These are phyloP conservation scores for Paedocypris sp. DNA, from an alignment of 2,113 vertebrate genomes.

Conservation along the genomic window DNA sequence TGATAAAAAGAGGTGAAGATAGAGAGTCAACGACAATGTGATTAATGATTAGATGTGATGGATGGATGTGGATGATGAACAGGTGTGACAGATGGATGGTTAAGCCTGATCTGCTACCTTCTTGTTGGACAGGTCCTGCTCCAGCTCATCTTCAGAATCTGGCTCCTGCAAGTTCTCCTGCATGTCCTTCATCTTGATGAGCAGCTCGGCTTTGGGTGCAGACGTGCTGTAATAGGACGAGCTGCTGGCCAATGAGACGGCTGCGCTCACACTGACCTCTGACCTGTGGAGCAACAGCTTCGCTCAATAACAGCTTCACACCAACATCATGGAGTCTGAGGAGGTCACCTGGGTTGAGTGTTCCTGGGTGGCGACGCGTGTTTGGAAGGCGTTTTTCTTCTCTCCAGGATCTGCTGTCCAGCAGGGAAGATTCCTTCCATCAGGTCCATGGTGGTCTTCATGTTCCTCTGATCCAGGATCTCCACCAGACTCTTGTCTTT, in stretches of 20 bases:
- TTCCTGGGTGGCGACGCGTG: constrained; percentile 57
- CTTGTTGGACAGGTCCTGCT: constrained; percentile 75
- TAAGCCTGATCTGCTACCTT: constrained; percentile 78
- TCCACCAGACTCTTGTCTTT: constrained; percentile 84
- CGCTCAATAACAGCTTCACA: no score
- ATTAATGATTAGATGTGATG: no score
- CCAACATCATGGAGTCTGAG: no score
- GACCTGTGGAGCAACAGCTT: constrained; percentile 64
- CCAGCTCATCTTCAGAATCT: constrained; percentile 74
- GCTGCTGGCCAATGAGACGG: constrained; percentile 70
- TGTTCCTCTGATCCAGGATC: constrained; percentile 77
- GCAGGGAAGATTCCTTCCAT: constrained; percentile 90
- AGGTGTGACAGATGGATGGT: no score
- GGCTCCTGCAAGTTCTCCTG: constrained; percentile 68
- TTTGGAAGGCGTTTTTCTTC: constrained; percentile 70
- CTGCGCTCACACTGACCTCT: constrained; percentile 46
- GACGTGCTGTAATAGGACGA: constrained; percentile 91
- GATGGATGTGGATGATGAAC: no score
- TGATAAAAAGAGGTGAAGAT: no score
- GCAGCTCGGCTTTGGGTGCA: constrained; percentile 84
- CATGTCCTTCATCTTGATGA: constrained; percentile 94
- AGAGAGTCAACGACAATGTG: no score
- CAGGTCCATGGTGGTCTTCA: constrained; percentile 89
- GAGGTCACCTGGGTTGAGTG: constrained; percentile 68
- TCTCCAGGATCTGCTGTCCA: constrained; percentile 72